phyloP scores from a whole-genome alignment of 2,113 vertebrate species.

The Pterocles burchelli region DNA sequence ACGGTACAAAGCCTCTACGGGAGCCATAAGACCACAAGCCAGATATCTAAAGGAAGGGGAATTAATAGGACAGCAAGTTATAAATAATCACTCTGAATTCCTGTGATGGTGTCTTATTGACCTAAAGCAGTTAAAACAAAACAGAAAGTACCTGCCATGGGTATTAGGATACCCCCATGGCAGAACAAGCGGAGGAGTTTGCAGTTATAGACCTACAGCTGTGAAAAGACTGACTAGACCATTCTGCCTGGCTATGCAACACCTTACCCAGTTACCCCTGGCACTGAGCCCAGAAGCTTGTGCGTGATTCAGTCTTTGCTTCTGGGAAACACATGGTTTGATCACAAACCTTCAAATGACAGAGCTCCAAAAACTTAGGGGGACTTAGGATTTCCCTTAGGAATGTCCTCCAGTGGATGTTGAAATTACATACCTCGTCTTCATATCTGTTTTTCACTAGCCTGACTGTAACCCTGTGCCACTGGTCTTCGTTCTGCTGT shows the following conservation, averaged over 20 bases:
- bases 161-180: rapidly evolving
- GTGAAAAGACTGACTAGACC: neutral
- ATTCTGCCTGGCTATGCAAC: neutral
- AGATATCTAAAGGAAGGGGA: neutral
- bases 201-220: neutral
- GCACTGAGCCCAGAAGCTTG: neutral
- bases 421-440: rapidly evolving
- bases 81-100: neutral
- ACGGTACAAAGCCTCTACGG: neutral
- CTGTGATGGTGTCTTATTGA: neutral
- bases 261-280: neutral
- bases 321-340: neutral
- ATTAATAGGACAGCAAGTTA: neutral
- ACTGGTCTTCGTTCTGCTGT: neutral
- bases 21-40: neutral
- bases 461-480: rapidly evolving
- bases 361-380: neutral
- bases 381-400: neutral
- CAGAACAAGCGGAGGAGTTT: neutral
- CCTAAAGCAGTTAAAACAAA: neutral
- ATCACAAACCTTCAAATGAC: neutral
- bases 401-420: neutral
- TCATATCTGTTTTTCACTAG: neutral
- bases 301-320: neutral
- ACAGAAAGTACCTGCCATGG: neutral